phyloP scores from a whole-genome alignment of 2,113 vertebrate species.

The Steatornis caripensis region DNA sequence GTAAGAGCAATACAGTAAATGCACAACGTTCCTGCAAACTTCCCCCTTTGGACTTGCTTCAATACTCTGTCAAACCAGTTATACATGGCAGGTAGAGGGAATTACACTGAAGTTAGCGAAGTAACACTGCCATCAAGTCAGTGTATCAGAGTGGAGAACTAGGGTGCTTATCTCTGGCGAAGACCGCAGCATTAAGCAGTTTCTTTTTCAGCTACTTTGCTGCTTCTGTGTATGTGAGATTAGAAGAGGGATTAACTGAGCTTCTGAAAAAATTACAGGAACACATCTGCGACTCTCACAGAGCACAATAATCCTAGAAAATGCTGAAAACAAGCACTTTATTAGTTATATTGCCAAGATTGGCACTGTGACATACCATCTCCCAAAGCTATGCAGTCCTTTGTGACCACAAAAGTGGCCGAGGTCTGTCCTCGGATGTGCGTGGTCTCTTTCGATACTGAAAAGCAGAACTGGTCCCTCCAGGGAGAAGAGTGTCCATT shows the following conservation, averaged over 20 bases:
- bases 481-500: not conserved
- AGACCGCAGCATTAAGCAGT: not conserved
- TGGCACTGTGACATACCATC: not conserved
- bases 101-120: not conserved
- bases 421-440: not conserved
- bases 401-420: not conserved
- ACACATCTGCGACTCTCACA: not conserved
- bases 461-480: not conserved
- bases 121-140: not conserved
- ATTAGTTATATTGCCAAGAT: not conserved
- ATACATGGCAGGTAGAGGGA: accelerated
- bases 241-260: not conserved
- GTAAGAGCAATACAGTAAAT: not conserved
- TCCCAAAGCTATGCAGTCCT: not conserved
- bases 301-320: not conserved
- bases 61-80: not conserved
- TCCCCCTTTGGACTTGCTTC: not conserved
- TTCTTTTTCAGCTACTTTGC: not conserved
- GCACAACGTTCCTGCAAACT: not conserved
- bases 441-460: not conserved
- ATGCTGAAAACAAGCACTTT: not conserved
- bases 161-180: not conserved
- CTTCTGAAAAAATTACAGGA: not conserved
- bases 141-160: not conserved
- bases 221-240: not conserved